phyloP scores from a whole-genome alignment of 2,113 vertebrate species.

The Bos indicus region DNA sequence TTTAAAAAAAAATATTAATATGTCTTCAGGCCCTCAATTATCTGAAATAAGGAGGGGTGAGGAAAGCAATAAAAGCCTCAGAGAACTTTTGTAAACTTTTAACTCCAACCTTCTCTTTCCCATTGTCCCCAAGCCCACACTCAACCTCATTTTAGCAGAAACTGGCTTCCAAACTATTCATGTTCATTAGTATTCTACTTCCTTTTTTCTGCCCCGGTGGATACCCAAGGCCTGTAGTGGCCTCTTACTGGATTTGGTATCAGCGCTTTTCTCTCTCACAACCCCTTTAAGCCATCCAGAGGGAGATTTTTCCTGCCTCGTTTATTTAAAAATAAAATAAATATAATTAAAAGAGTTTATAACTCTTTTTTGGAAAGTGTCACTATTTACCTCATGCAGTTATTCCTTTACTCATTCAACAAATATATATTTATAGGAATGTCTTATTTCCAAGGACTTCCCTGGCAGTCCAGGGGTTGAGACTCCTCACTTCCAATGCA shows the following conservation, averaged over 20 bases:
- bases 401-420: not conserved
- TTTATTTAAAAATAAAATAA: not conserved
- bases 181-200: not conserved
- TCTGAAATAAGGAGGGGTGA: not conserved
- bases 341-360: too few relatives aligned
- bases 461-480: not conserved
- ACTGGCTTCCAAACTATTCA: not conserved
- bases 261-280: not conserved
- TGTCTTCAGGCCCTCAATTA: not conserved
- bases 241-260: not conserved
- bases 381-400: not conserved
- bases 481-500: not conserved
- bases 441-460: not conserved
- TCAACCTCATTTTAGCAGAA: not conserved
- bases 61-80: not conserved
- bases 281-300: not conserved
- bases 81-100: not conserved
- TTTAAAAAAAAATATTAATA: not conserved
- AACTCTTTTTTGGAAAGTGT: not conserved
- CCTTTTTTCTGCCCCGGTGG: not conserved
- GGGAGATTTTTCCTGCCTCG: not conserved
- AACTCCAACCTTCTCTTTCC: not conserved
- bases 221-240: not conserved
- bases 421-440: not conserved
- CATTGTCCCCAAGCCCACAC: not conserved